A percentile compares a stretch with the other conserved stretches of the same genome.
phyloP scores from a whole-genome alignment of 2,888 invertebrate species.

The Bombylius discolor region DNA sequence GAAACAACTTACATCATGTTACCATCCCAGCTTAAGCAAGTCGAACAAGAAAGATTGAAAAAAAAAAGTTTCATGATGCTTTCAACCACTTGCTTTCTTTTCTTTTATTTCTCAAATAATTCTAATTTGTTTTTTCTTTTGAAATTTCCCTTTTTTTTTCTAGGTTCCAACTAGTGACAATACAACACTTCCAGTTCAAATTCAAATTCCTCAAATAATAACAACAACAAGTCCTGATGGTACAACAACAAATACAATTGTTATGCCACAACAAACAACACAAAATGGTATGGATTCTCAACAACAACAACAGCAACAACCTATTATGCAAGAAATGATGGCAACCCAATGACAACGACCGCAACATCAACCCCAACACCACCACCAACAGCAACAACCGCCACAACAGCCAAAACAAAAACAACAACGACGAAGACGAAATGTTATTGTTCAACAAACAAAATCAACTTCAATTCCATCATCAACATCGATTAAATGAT shows the following conservation, averaged over 20 bases:
- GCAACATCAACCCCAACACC: background rate
- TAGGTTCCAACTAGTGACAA: conserved; percentile 48
- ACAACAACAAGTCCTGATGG: conserved; percentile 20
- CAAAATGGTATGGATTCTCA: conserved; percentile 8
- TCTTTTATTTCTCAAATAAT: background rate
- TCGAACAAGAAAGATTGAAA: no score
- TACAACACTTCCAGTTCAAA: conserved; percentile 49
- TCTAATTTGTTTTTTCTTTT: background rate
- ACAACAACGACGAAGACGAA: background rate
- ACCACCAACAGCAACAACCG: background rate
- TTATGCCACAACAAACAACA: conserved; percentile 10
- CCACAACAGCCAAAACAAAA: background rate
- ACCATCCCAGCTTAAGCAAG: no score
- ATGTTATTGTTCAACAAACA: no score
- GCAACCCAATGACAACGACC: conserved; percentile 10
- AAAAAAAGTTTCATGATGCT: no score
- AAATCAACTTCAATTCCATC: no score
- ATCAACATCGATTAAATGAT: no score
- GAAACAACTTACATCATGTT: no score
- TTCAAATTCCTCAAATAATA: conserved; percentile 45
- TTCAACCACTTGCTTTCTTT: no score
- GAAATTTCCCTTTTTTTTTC: conserved; percentile 2
- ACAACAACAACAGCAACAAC: background rate
- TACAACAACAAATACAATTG: conserved; percentile 17
- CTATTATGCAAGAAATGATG: conserved; percentile 1